Base-by-base conservation (phyloP, 2,113 vertebrate genomes). In the Rhadina sibilatrix region DNA sequence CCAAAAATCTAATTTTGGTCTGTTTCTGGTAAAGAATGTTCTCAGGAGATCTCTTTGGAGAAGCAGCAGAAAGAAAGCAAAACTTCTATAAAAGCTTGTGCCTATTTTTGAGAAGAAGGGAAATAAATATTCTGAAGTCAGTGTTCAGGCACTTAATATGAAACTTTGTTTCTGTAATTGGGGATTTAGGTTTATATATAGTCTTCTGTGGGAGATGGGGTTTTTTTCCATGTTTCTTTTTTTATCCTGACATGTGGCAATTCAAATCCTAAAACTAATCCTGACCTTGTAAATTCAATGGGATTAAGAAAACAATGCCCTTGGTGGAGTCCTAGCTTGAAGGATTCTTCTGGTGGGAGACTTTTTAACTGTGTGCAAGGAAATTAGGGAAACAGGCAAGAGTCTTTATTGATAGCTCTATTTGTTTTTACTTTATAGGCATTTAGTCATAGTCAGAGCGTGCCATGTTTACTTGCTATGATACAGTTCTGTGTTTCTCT, bases 371-470 rank as follows among this genome's bases (percentile, higher is more conserved):
- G 15, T 92, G 60, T 92, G 44, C 68, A 90, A 78, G 44, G 42
- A 69, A 79, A 71, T 81, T 15, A 27, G 87, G 89, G 53, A 37
- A 71, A 42, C 5, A 74, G 60, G 40, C 87, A 77, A 33, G 27
- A 76, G 25, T 46, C 10, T 88, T 76, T 80, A 82, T 95, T 93
- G 80, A 85, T 93, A 90, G 89, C 79, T 84, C 12, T 87, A 10
- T 95, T 96, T 97, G 84, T 35, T 94, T 97, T 95, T 89, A 95
- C 93, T 97, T 96, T 92, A 47, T 96, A 95, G 85, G 85, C 71
- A 6, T 95, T 94, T 96, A 95, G 93, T 95, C 77, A 59, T 93
- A 95, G 83, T 95, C 78, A 96, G 91, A 68, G 56, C 11, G 2
- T 95, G 91, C 66, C 6, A 4, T 96, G 24, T 93, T 96, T 96